Conservation (phyloP, 2,797 vertebrate species). For the Tolypeutes matacus region DNA sequence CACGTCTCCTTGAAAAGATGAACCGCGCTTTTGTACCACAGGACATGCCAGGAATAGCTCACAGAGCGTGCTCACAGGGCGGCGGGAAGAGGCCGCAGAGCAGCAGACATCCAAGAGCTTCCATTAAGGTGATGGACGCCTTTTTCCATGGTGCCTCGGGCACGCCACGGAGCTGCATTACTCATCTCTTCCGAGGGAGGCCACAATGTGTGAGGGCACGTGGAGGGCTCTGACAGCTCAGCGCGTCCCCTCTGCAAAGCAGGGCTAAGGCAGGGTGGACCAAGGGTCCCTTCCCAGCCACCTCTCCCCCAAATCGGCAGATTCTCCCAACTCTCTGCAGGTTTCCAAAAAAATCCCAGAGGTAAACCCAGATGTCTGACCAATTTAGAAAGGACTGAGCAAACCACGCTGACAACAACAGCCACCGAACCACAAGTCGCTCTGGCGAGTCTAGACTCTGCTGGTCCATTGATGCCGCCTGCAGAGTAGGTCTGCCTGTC, state of each 20-base stretch:
- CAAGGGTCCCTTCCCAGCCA: too few species aligned
- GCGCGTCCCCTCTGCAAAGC: not conserved
- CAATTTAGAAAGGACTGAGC: not conserved
- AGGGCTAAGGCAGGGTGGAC: not conserved
- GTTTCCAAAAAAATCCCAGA: not conserved
- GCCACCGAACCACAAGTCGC: not conserved
- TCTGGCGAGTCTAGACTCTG: not conserved
- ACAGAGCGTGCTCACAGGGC: constrained; percentile 83
- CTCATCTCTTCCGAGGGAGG: constrained; percentile 83
- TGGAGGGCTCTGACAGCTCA: not conserved
- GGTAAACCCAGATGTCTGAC: not conserved
- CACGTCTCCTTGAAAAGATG: constrained; percentile 85
- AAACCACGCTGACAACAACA: not conserved
- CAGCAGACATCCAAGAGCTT: constrained; percentile 81
- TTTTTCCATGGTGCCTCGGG: constrained; percentile 87
- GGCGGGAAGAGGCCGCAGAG: constrained; percentile 68
- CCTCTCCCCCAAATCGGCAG: not conserved
- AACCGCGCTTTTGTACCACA: constrained; percentile 85
- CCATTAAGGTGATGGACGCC: constrained; percentile 87
- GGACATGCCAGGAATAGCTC: constrained; percentile 89
- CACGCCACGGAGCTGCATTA: constrained; percentile 82
- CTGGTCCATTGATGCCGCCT: not conserved
- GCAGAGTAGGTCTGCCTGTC: not conserved
- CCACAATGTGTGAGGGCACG: constrained; percentile 64
- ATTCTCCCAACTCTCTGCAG: not conserved